Base-by-base conservation (phyloP, 1,140 invertebrate genomes). In the Hetaerina americana region DNA sequence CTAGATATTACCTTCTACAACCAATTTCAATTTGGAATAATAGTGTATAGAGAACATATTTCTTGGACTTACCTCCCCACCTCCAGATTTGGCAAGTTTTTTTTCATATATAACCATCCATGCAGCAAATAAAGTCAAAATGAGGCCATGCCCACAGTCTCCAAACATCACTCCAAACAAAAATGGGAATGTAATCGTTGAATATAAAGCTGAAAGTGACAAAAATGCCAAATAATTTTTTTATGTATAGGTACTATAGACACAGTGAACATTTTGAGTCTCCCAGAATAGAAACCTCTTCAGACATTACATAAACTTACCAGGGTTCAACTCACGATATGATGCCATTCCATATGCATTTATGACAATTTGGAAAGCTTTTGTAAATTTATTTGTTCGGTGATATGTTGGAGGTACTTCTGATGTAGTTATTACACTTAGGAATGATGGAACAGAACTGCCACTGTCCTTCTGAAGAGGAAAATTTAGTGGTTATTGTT, bases 91-190 rank as follows among this genome's bases (percentile, higher is more conserved):
- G n/a, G n/a, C n/a, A n/a, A 87, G 77, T 22, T 78, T 80, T 72
- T 85, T 85, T 75, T 84, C 83, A 72, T 82, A 82, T 5, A 88
- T 49, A n/a, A 89, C 83, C 79, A 90, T 82, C 80, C 81, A 88
- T 0, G 85, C 76, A 27, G 84, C 89, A 78, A 87, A 85, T 1
- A 87, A 74, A 40, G 84, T 78, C 86, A 90, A 87, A 31, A 90
- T 80, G 5, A 86, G 69, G 25, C 94, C 96, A 80, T 99, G 97
- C 0, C 97, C 97, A 76, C 90, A 82, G 82, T 99, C 97, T 67
- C 97, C 97, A 82, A 99, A 99, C 97, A 99, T 99, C 75, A 98
- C 89, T 71, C 92, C 94, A 83, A 99, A 99, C 66, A 99, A 81
- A 84, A 99, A 99, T 26, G 97, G 97, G 82, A 99, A 99, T 0